These are phyloP conservation scores for Teleopsis dalmanni DNA, from an alignment of 1,140 invertebrate species.

Conservation along the genomic window DNA sequence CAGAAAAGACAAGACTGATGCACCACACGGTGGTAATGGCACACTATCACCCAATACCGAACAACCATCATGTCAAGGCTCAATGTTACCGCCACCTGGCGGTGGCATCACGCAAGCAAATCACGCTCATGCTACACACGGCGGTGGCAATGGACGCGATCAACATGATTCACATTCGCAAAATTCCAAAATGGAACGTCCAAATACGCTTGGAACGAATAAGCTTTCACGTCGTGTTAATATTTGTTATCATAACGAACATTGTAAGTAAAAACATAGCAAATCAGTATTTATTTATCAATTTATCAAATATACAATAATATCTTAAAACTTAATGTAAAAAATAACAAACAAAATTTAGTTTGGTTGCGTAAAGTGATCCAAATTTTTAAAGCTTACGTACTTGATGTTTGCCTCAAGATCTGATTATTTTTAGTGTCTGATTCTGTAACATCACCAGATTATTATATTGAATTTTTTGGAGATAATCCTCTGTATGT, in stretches of 20 bases:
- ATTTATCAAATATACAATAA: no score
- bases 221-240: conserved; percentile 57
- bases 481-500: no score
- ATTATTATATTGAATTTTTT: no score
- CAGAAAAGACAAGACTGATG: conserved; percentile 85
- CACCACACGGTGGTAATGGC: conserved; percentile 57
- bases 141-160: conserved; percentile 35
- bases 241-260: conserved; percentile 65
- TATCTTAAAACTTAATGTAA: no score
- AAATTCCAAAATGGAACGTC: conserved; percentile 59
- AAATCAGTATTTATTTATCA: no score
- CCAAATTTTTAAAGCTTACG: no score
- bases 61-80: conserved; percentile 47
- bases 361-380: no score
- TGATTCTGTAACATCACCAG: no score
- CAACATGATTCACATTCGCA: conserved; percentile 20
- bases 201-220: conserved; percentile 63
- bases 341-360: no score
- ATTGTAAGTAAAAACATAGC: conserved; percentile 61
- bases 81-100: conserved; percentile 42
- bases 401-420: no score
- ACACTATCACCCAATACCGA: conserved; percentile 54
- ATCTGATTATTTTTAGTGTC: no score
- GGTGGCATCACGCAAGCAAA: conserved; percentile 26
- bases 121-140: conserved; percentile 20